Conservation (phyloP, 2,888 invertebrate genomes). For the Apamea epomidion region DNA sequence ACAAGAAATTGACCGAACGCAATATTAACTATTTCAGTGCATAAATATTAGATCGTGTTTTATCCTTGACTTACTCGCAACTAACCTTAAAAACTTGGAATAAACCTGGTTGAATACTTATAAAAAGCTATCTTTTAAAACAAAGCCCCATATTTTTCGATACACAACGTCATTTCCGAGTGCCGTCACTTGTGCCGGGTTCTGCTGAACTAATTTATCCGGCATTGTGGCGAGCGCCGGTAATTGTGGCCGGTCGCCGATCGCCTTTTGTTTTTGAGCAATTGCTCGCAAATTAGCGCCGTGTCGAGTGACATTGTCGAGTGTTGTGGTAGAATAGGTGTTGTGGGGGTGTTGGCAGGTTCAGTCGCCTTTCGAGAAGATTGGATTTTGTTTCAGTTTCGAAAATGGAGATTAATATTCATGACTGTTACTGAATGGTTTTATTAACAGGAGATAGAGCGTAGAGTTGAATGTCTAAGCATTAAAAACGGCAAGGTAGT, state of each 20-base stretch:
- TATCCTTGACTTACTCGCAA: background rate
- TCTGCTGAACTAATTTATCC: constrained; percentile 46
- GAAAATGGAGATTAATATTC: background rate
- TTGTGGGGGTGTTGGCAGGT: constrained; percentile 12
- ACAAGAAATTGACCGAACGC: background rate
- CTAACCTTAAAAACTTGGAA: constrained; percentile 5
- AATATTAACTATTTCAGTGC: background rate
- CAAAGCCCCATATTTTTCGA: constrained; percentile 29
- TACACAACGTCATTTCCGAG: constrained; percentile 41
- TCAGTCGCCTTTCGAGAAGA: background rate
- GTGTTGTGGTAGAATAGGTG: constrained; percentile 17
- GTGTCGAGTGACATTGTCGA: constrained; percentile 28
- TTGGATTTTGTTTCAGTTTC: constrained; percentile 1
- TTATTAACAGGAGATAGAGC: background rate
- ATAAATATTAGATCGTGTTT: background rate
- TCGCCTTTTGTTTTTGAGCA: constrained; percentile 62
- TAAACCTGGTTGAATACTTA: background rate
- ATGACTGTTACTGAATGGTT: background rate
- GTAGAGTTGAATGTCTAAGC: background rate
- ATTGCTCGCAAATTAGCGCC: constrained; percentile 49
- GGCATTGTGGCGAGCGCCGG: constrained; percentile 32
- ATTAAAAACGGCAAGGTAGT: background rate
- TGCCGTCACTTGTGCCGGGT: constrained; percentile 19
- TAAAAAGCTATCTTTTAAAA: background rate
- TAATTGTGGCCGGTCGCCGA: constrained; percentile 43